A percentile compares a stretch with the other conserved stretches of the same genome.
Evolutionary conservation across 2,888 invertebrate species (phyloP).

Genomic region (Drosophila quinaria): DNA sequence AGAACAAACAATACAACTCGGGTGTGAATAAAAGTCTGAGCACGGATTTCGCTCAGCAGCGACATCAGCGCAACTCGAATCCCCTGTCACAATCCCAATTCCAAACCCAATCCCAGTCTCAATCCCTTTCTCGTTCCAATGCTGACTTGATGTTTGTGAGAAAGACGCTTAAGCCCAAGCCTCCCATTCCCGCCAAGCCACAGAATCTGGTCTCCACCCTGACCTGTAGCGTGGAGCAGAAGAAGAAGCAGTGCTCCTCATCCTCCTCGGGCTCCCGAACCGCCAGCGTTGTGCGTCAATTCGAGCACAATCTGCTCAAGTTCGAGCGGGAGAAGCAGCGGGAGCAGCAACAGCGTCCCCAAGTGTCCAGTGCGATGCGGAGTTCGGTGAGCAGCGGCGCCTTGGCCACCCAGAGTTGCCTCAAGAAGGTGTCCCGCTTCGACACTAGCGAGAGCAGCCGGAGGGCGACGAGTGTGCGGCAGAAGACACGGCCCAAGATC

Average conservation of each 20-base stretch:
- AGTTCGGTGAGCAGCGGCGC: slow-evolving; percentile 84
- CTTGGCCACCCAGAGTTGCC: slow-evolving; percentile 82
- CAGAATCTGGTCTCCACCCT: slow-evolving; percentile 80
- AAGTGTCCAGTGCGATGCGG: slow-evolving; percentile 71
- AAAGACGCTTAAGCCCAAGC: slow-evolving; percentile 80
- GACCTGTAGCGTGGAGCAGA: slow-evolving; percentile 73
- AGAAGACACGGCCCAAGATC: slow-evolving; percentile 86
- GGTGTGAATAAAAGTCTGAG: slow-evolving; percentile 85
- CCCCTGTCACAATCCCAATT: slow-evolving; percentile 32
- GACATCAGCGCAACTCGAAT: slow-evolving; percentile 82
- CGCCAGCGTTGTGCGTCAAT: slow-evolving; percentile 84
- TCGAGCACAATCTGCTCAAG: slow-evolving; percentile 88
- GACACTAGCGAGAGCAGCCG: slow-evolving; percentile 83
- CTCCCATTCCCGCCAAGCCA: slow-evolving; percentile 83
- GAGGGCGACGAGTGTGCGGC: slow-evolving; percentile 89
- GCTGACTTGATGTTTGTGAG: slow-evolving; percentile 68
- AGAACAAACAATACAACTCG: slow-evolving; percentile 84
- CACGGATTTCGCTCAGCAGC: slow-evolving; percentile 85
- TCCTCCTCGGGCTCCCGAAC: slow-evolving; percentile 72
- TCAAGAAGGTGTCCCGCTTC: slow-evolving; percentile 84
- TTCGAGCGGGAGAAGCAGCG: slow-evolving; percentile 85
- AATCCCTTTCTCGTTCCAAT: slow-evolving; percentile 15
- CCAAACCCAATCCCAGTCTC: slow-evolving; percentile 1
- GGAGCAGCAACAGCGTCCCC: slow-evolving; percentile 60
- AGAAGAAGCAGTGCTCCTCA: slow-evolving; percentile 14